Base-by-base conservation (phyloP, 2,888 invertebrate species). In the Hypomecis atomaria region DNA sequence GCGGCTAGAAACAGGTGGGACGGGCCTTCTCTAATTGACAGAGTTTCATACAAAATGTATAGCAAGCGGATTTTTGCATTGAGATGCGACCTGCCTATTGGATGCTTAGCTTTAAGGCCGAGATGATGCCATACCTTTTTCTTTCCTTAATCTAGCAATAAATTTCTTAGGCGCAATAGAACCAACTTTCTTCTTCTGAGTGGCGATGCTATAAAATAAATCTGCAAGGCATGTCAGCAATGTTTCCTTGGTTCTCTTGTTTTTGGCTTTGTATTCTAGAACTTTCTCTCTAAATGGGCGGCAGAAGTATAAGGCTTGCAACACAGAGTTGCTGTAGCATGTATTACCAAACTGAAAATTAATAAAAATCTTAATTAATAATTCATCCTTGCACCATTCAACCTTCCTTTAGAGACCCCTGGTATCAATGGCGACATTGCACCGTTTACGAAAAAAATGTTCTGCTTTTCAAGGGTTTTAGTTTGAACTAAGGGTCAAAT, bases 151-250 rank as follows among this genome's bases (percentile, higher is more conserved):
- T 79, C 99, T 95, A 73, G 99, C 98, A 83, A 99, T 99, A 92
- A 99, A 99, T 88, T 99, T 99, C 93, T 99, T 99, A 74, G 99
- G 99, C 58, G 99, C 99, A 85, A 99, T 98, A 34, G 99, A 99
- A 64, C 99, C 99, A 63, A 99, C 98, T 95, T 99, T 98, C 88
- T 99, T 99, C 94, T 99, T 99, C 86, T 99, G 99, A n/a, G 99
- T 99, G 45, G 99, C 99, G 85, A 99, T 99, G 88, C 97, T 99
- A 93, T 99, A 98, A 93, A 99, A 99, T 69, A 99, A 94, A 93
- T 99, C 99, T 67, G 99, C 99, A 74, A 99, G 94, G 90, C 99
- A 99, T 82, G 99, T 98, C 76, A 99, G 94, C 71, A 99, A 92
- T 4, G 99, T 99, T 90, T 99, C 99, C 91, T 99, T 99, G 55